Evolutionary conservation across 2,888 invertebrate species (phyloP).

Genomic region (Drosophila silvestris): DNA sequence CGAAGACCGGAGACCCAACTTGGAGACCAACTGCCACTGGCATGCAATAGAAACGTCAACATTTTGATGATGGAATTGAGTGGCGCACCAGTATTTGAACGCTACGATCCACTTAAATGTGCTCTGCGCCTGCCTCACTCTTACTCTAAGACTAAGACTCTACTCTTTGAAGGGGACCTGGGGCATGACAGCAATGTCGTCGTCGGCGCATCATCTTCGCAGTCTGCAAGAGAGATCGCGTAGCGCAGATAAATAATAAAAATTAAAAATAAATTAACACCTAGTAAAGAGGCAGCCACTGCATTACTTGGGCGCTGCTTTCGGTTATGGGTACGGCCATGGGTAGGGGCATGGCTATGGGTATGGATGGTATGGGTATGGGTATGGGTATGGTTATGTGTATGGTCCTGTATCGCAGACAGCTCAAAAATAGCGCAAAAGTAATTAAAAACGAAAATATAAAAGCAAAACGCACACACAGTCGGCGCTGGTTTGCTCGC

Average conservation of each 20-base stretch:
- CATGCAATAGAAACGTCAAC: constrained; percentile 77
- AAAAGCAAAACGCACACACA: constrained; percentile 64
- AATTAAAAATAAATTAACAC: constrained; percentile 84
- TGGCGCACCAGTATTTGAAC: constrained; percentile 35
- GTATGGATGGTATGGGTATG: neutral
- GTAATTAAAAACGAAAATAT: constrained; percentile 79
- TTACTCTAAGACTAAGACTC: constrained; percentile 1
- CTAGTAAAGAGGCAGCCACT: constrained; percentile 73
- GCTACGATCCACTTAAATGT: constrained; percentile 56
- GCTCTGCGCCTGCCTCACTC: neutral
- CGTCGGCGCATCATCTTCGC: constrained; percentile 30
- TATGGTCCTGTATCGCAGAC: constrained; percentile 49
- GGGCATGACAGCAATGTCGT: constrained; percentile 14
- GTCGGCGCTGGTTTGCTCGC: constrained; percentile 4
- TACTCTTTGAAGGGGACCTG: constrained; percentile 24
- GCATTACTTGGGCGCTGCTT: constrained; percentile 45
- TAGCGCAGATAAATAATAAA: constrained; percentile 81
- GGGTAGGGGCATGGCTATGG: constrained; percentile 6
- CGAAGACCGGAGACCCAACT: neutral
- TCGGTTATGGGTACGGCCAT: constrained; percentile 1
- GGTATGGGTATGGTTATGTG: neutral
- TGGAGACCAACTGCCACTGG: constrained; percentile 28
- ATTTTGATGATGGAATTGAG: constrained; percentile 66
- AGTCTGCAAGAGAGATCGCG: constrained; percentile 59
- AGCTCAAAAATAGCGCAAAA: constrained; percentile 79